A percentile compares a stretch with the other conserved stretches of the same genome.
Evolutionary conservation across 2,113 vertebrate species (phyloP).

Genomic region (Monopterus albus): DNA sequence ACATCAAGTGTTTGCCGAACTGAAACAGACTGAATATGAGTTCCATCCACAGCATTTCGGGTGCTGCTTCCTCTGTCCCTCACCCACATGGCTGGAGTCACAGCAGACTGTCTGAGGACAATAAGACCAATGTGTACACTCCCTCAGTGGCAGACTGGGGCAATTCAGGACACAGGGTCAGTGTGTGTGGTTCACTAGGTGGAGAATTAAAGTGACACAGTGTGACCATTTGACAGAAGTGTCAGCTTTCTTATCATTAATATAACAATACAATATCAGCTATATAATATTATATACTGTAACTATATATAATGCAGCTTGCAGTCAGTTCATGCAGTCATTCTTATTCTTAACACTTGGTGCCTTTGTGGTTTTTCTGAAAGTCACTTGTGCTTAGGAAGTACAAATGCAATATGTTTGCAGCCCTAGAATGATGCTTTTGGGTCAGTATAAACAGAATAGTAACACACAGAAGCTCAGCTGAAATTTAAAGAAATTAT

Average conservation of each 20-base stretch:
- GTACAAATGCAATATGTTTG: not conserved
- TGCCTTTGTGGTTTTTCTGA: not conserved
- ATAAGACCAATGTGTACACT: constrained; percentile 56
- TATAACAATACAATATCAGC: too few species aligned
- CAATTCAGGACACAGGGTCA: constrained; percentile 44
- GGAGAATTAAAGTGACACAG: constrained; percentile 9
- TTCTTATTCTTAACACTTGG: not conserved
- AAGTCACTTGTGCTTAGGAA: too few species aligned
- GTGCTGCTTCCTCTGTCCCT: not conserved
- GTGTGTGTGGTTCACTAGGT: not conserved
- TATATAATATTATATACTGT: too few species aligned
- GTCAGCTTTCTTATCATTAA: not conserved
- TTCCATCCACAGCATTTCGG: not conserved
- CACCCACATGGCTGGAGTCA: constrained; percentile 58
- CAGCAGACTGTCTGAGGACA: constrained; percentile 51
- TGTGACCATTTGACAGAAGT: not conserved
- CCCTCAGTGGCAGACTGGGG: constrained; percentile 15
- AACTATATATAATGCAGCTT: too few species aligned
- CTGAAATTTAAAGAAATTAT: too few species aligned
- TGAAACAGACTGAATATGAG: not conserved
- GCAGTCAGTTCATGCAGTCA: not conserved
- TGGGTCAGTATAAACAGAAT: too few species aligned
- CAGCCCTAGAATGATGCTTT: not conserved
- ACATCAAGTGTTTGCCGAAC: not conserved
- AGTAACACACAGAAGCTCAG: too few species aligned